These are phyloP conservation scores for Tricholaema leucomelas DNA, from an alignment of 2,113 vertebrate species.

Conservation along the genomic window DNA sequence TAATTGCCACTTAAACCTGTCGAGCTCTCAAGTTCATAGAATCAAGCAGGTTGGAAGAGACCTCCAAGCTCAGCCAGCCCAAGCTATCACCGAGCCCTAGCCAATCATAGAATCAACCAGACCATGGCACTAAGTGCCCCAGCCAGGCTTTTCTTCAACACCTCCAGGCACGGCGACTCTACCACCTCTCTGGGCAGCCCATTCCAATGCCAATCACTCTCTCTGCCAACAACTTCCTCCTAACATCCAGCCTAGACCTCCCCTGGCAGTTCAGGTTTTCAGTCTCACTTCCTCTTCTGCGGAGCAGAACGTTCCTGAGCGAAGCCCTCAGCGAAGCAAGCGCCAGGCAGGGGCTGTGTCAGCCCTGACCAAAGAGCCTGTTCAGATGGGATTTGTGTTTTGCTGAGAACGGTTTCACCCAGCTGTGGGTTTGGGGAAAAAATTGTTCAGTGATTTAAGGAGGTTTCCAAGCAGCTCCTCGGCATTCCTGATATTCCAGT, in stretches of 20 bases:
- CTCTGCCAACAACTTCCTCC: too few species aligned
- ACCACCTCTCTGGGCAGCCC: too few species aligned
- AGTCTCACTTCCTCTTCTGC: not conserved
- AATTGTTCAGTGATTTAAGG: conserved; percentile 37
- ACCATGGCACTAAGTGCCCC: too few species aligned
- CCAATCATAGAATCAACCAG: too few species aligned
- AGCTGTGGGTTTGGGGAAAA: conserved; percentile 54
- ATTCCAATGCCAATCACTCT: too few species aligned
- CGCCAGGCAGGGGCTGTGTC: not conserved
- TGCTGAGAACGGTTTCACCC: conserved; percentile 1
- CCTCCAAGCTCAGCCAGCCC: too few species aligned
- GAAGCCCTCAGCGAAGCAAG: not conserved
- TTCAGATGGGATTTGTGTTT: not conserved
- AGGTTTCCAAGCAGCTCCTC: conserved; percentile 39
- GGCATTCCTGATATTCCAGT: conserved; percentile 34
- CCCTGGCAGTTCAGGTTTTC: not conserved
- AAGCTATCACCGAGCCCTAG: too few species aligned
- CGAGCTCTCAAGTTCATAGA: not conserved
- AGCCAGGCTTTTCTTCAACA: too few species aligned
- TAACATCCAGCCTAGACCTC: too few species aligned
- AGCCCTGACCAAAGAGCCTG: not conserved
- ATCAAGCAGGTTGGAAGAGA: too few species aligned
- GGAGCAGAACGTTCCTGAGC: not conserved
- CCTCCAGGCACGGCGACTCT: too few species aligned
- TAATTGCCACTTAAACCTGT: not conserved